Evolutionary conservation across 2,113 vertebrate genomes (phyloP).

Genomic region (Pardalotus punctatus): DNA sequence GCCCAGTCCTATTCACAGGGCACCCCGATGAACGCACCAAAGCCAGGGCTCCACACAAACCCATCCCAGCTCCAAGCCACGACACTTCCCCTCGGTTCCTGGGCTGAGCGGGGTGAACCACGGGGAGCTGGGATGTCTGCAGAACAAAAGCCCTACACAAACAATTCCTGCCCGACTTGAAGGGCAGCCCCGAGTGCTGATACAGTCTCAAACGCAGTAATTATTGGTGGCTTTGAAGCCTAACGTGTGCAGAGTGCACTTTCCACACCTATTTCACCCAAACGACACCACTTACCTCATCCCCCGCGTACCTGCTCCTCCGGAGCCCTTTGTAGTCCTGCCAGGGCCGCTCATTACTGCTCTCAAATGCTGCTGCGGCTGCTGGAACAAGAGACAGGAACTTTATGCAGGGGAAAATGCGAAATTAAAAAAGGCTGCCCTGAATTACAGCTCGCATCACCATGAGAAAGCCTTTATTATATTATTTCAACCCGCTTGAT

Average conservation of each 20-base stretch:
- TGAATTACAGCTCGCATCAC: constrained; percentile 29
- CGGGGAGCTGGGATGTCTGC: background rate
- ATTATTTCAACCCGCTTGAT: constrained; percentile 36
- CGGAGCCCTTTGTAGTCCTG: constrained; percentile 54
- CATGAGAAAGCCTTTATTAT: constrained; percentile 67
- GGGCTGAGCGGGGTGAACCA: background rate
- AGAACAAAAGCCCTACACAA: constrained; percentile 7
- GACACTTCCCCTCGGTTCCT: background rate
- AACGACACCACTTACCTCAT: constrained; percentile 37
- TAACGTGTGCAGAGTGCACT: constrained; percentile 7
- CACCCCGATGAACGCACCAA: background rate
- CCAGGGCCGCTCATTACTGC: constrained; percentile 40
- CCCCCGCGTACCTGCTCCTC: background rate
- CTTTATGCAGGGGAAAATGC: background rate
- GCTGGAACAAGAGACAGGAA: background rate
- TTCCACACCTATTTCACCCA: constrained; percentile 63
- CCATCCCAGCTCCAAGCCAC: background rate
- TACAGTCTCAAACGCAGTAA: constrained; percentile 38
- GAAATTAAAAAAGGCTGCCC: constrained; percentile 22
- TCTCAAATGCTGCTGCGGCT: constrained; percentile 1
- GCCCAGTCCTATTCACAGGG: background rate
- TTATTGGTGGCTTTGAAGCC: constrained; percentile 58
- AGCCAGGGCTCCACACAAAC: background rate
- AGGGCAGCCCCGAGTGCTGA: background rate
- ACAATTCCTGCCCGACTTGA: constrained; percentile 5